A percentile compares a stretch with the other conserved stretches of the same genome.
Conservation (phyloP, 2,113 vertebrate species). For the Pachycephala philippinensis region DNA sequence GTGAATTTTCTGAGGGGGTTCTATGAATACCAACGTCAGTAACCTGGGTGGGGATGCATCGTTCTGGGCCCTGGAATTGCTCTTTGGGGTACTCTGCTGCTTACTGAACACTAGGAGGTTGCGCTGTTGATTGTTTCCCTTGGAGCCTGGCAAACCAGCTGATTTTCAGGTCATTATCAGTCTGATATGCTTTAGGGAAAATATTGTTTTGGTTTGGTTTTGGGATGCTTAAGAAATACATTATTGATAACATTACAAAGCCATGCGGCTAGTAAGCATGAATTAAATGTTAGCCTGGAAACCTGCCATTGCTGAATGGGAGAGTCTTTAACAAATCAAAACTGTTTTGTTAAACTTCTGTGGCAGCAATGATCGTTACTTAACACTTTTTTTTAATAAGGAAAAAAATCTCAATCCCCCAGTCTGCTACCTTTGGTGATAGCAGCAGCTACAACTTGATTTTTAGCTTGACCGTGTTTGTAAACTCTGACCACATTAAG, state of each 20-base stretch:
- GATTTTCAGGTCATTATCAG: not conserved
- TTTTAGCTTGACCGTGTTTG: not conserved
- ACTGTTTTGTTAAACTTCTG: not conserved
- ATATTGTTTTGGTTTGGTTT: not conserved
- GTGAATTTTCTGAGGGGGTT: not conserved
- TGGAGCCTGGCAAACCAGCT: not conserved
- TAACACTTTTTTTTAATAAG: not conserved
- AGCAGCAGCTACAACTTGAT: not conserved
- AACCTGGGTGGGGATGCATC: not conserved
- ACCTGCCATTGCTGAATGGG: not conserved
- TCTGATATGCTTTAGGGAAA: not conserved
- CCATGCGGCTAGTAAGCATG: not conserved
- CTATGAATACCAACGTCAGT: not conserved
- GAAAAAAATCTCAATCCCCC: rapidly evolving
- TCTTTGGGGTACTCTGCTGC: not conserved
- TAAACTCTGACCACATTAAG: not conserved
- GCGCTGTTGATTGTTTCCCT: not conserved
- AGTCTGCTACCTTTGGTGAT: not conserved
- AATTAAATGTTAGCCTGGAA: not conserved
- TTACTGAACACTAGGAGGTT: not conserved
- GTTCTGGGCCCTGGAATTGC: no score
- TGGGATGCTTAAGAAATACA: not conserved
- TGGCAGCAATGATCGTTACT: not conserved
- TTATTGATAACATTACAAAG: not conserved
- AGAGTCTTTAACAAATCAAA: not conserved